Conservation (phyloP, 2,797 vertebrate genomes). For the Peromyscus aztecus region DNA sequence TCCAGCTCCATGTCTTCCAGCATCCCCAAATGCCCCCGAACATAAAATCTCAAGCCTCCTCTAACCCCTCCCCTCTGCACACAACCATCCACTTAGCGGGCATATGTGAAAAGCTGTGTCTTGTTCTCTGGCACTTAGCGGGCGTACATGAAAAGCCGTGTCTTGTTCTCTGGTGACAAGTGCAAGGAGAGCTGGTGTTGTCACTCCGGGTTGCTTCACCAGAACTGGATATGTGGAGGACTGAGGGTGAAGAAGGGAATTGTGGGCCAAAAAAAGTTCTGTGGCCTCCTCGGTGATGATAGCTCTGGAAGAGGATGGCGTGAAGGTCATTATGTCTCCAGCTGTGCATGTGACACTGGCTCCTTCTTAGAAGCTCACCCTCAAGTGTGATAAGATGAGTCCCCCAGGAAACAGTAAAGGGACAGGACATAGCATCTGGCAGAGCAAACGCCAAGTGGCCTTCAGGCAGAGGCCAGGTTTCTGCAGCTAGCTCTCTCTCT, state of each 20-base stretch:
- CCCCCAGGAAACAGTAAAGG: constrained; percentile 21
- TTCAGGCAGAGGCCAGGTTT: background rate
- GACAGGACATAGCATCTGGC: background rate
- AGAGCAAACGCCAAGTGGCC: background rate
- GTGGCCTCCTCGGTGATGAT: background rate
- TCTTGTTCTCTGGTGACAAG: too few species aligned
- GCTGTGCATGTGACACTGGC: background rate
- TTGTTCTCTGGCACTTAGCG: background rate
- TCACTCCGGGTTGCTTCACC: background rate
- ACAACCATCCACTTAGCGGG: background rate
- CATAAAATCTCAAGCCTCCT: background rate
- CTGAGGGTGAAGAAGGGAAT: background rate
- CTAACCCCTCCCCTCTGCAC: background rate
- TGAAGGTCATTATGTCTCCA: background rate
- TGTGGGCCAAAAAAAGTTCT: background rate
- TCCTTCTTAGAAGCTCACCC: background rate
- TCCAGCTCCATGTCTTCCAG: too few species aligned
- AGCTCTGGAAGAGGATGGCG: background rate
- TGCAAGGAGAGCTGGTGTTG: background rate
- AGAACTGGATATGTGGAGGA: background rate
- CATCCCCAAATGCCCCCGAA: too few species aligned
- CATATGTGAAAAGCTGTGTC: background rate
- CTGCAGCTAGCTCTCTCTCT: background rate
- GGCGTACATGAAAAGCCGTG: too few species aligned
- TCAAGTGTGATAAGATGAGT: background rate